phyloP scores from a whole-genome alignment of 2,113 vertebrate genomes.

The Boulengeromyrus knoepffleri region DNA sequence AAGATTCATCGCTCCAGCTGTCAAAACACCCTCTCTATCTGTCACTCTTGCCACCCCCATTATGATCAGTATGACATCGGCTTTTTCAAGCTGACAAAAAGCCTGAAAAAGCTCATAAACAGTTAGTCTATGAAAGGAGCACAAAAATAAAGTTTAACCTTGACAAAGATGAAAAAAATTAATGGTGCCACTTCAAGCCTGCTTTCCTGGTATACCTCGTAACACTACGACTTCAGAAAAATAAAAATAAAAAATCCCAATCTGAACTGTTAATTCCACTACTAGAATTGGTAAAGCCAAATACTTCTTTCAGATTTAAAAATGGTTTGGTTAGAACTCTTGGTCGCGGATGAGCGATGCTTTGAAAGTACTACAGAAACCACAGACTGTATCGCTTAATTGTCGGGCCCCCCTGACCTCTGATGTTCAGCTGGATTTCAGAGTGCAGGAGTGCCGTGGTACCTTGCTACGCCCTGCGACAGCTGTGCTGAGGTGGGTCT shows the following conservation, averaged over 20 bases:
- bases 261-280: not conserved
- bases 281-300: not conserved
- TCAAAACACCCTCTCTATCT: not conserved
- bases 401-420: not conserved
- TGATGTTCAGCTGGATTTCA: not conserved
- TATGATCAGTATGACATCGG: not conserved
- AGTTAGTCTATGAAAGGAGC: not conserved
- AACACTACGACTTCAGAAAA: not conserved
- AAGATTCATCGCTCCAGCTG: not conserved
- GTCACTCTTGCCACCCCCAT: not conserved
- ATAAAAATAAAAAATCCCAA: not conserved
- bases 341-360: not conserved
- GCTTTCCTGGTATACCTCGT: not conserved
- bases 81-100: not conserved
- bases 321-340: not conserved
- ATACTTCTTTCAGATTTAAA: not conserved
- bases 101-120: not conserved
- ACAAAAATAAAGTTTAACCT: not conserved
- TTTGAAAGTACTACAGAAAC: not conserved
- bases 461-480: conserved; percentile 32
- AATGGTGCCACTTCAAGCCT: not conserved
- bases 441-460: not conserved
- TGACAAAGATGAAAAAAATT: not conserved
- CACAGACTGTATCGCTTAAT: not conserved
- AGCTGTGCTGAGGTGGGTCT: not conserved